phyloP scores from a whole-genome alignment of 2,888 invertebrate species.

The Watsonalla binaria region DNA sequence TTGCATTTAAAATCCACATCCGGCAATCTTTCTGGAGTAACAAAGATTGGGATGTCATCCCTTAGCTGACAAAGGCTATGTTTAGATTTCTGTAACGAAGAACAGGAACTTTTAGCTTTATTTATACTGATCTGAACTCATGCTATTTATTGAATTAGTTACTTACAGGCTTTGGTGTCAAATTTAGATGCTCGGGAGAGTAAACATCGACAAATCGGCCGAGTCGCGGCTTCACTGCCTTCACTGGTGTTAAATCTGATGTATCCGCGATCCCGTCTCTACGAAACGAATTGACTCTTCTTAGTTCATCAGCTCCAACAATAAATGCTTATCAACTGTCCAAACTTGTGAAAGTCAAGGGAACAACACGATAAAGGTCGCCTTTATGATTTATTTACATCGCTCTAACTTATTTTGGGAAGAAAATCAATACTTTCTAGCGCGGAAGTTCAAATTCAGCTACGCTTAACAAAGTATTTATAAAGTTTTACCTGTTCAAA shows the following conservation, averaged over 20 bases:
- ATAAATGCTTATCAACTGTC: constrained; percentile 12
- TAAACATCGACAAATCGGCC: constrained; percentile 67
- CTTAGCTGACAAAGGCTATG: constrained; percentile 32
- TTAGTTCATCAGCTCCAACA: constrained; percentile 14
- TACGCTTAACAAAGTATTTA: constrained; percentile 14
- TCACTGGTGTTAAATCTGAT: constrained; percentile 52
- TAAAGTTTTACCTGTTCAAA: constrained; percentile 41
- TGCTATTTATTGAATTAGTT: constrained; percentile 3
- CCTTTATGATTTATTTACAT: constrained; percentile 76
- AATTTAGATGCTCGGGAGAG: constrained; percentile 72
- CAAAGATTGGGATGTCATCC: constrained; percentile 48
- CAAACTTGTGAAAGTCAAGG: constrained; percentile 24
- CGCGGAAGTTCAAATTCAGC: constrained; percentile 68
- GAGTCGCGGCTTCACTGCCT: constrained; percentile 61
- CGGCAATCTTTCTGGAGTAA: constrained; percentile 50
- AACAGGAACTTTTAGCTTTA: neutral
- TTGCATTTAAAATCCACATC: constrained; percentile 57
- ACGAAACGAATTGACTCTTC: constrained; percentile 21
- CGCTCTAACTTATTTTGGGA: constrained; percentile 67
- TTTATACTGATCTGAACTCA: neutral
- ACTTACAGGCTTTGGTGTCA: constrained; percentile 68
- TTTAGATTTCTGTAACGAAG: constrained; percentile 41
- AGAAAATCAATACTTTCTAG: constrained; percentile 72
- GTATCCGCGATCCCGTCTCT: constrained; percentile 39
- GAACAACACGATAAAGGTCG: constrained; percentile 45